These are phyloP conservation scores for Beris chalybata DNA, from an alignment of 2,888 invertebrate genomes.

Conservation along the genomic window DNA sequence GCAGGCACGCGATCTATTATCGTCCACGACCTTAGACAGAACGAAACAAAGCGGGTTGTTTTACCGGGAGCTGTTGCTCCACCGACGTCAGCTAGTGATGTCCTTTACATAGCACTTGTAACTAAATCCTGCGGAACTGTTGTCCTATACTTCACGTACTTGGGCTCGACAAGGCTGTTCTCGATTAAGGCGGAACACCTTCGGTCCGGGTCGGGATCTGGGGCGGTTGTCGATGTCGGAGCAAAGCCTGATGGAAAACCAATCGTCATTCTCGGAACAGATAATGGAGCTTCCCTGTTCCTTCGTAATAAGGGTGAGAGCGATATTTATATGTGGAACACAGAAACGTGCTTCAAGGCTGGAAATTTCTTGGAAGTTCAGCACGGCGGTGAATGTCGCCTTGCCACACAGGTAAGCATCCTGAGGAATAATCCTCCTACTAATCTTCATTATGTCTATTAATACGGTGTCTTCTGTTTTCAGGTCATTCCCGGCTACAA, in stretches of 20 bases:
- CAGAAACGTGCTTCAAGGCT: constrained; percentile 60
- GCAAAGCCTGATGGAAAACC: constrained; percentile 58
- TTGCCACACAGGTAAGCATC: constrained; percentile 61
- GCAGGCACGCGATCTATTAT: constrained; percentile 54
- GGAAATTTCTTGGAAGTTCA: constrained; percentile 63
- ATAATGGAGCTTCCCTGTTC: constrained; percentile 63
- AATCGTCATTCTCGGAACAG: constrained; percentile 64
- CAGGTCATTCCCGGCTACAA: constrained; percentile 61
- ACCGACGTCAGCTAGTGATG: constrained; percentile 57
- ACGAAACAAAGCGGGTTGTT: constrained; percentile 61
- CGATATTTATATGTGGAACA: constrained; percentile 67
- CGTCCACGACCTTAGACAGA: constrained; percentile 59
- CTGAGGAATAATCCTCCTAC: neutral
- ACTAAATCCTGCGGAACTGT: constrained; percentile 58
- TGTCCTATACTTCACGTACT: constrained; percentile 63
- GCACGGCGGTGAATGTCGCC: constrained; percentile 61
- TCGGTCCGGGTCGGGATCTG: constrained; percentile 59
- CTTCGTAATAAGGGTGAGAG: constrained; percentile 65
- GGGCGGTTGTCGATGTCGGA: constrained; percentile 63
- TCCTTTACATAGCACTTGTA: constrained; percentile 62
- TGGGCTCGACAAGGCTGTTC: constrained; percentile 61
- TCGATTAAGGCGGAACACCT: constrained; percentile 61
- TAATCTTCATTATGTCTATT: neutral
- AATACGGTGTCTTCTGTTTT: constrained; percentile 9
- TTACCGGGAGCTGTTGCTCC: constrained; percentile 60